A percentile compares a stretch with the other conserved stretches of the same genome.
phyloP scores from a whole-genome alignment of 2,888 invertebrate species.

The Fragum whitleyi region DNA sequence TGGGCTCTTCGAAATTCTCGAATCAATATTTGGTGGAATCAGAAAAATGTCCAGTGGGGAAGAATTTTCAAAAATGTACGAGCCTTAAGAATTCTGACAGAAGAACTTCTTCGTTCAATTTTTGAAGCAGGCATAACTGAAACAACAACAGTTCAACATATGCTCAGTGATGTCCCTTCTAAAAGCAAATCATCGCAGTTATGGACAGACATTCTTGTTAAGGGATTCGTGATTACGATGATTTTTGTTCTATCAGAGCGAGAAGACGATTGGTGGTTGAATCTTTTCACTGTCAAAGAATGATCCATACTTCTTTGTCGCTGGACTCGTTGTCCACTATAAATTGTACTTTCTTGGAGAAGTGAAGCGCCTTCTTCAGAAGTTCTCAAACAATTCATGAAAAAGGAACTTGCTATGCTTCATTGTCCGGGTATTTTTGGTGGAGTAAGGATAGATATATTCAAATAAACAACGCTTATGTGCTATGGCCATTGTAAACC shows the following conservation, averaged over 20 bases:
- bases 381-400: slow-evolving; percentile 47
- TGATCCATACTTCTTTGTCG: slow-evolving; percentile 69
- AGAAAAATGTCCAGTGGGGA: slow-evolving; percentile 66
- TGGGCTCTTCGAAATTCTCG: slow-evolving; percentile 64
- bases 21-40: slow-evolving; percentile 64
- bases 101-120: slow-evolving; percentile 34
- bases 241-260: slow-evolving; percentile 58
- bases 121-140: no score
- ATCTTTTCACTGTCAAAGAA: slow-evolving; percentile 53
- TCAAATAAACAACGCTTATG: slow-evolving; percentile 72
- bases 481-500: slow-evolving; percentile 68
- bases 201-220: slow-evolving; percentile 63
- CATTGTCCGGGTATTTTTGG: slow-evolving; percentile 68
- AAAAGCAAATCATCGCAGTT: slow-evolving; percentile 39
- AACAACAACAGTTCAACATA: neutral
- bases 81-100: slow-evolving; percentile 41
- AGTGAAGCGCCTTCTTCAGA: slow-evolving; percentile 52
- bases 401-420: no score
- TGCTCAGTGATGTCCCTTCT: neutral
- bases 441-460: slow-evolving; percentile 70
- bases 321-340: slow-evolving; percentile 63
- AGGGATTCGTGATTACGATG: slow-evolving; percentile 63
- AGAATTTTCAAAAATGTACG: slow-evolving; percentile 48
- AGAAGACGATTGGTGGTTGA: slow-evolving; percentile 65
- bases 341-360: slow-evolving; percentile 64